Conservation (phyloP, 2,888 invertebrate species). For the Oasisia sp. region DNA sequence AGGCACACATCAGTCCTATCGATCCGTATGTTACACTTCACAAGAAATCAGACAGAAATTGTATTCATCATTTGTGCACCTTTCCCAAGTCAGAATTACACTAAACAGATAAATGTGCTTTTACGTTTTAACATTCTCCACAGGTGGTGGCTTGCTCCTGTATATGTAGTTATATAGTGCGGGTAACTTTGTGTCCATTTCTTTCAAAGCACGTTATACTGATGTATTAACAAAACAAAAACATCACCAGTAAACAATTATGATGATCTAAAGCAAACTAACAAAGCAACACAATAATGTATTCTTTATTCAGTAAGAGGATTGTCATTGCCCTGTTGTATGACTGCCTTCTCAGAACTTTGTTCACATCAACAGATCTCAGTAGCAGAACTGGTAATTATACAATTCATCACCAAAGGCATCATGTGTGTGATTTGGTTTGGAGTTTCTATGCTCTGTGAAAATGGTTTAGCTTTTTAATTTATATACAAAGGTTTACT, state of each 20-base stretch:
- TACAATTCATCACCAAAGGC: constrained; percentile 2
- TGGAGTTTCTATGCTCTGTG: too few species aligned
- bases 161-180: too few species aligned
- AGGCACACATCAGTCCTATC: constrained; percentile 28
- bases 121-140: too few species aligned
- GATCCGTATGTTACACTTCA: constrained; percentile 23
- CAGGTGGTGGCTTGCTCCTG: too few species aligned
- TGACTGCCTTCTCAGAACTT: not conserved
- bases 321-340: not conserved
- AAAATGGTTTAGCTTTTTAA: too few species aligned
- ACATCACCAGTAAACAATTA: not conserved
- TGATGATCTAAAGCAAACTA: not conserved
- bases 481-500: too few species aligned
- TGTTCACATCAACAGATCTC: not conserved
- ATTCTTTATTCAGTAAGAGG: not conserved
- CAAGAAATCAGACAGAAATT: not conserved
- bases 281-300: not conserved
- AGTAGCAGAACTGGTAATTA: constrained; percentile 6
- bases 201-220: too few species aligned
- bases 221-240: not conserved
- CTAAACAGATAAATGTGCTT: too few species aligned
- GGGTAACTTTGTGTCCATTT: too few species aligned
- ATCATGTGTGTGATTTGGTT: not conserved
- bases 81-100: not conserved
- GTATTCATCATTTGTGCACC: not conserved